A percentile compares a stretch with the other conserved stretches of the same genome.
These are phyloP conservation scores for Nycticryphes semicollaris DNA, from an alignment of 2,113 vertebrate species.

Conservation along the genomic window DNA sequence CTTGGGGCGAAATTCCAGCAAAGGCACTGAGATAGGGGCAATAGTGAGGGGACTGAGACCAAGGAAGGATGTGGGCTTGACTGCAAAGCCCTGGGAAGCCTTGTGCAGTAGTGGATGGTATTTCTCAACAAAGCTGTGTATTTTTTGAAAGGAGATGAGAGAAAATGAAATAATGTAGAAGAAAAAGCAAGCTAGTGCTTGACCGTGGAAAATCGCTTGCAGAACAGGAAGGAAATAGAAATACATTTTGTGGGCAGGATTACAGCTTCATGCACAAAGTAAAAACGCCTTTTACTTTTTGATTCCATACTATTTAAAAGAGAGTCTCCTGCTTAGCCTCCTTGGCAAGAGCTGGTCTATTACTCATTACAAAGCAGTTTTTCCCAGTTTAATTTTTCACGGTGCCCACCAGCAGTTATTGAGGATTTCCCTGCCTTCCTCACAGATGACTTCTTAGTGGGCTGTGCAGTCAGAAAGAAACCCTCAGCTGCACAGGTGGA, in stretches of 20 bases:
- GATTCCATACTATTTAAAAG: not conserved
- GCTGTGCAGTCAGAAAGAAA: not conserved
- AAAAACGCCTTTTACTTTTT: not conserved
- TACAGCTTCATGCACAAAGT: not conserved
- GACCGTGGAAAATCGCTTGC: not conserved
- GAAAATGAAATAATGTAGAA: not conserved
- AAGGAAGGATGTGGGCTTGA: not conserved
- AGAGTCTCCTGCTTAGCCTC: not conserved
- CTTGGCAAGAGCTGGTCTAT: not conserved
- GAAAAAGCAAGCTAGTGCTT: not conserved
- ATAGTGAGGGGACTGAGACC: not conserved
- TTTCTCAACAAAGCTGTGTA: not conserved
- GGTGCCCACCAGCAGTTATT: not conserved
- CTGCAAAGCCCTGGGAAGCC: not conserved
- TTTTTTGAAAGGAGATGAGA: not conserved
- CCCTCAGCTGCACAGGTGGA: rapidly evolving
- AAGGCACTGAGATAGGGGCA: not conserved
- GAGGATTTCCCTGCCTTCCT: not conserved
- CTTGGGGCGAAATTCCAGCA: not conserved
- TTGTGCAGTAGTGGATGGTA: rapidly evolving
- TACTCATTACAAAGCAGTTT: not conserved
- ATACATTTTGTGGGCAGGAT: not conserved
- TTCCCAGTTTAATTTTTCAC: not conserved
- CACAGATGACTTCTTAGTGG: not conserved
- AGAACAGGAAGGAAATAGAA: not conserved